Evolutionary conservation across 1,140 invertebrate genomes (phyloP).

Genomic region (Leptinotarsa defecta): DNA sequence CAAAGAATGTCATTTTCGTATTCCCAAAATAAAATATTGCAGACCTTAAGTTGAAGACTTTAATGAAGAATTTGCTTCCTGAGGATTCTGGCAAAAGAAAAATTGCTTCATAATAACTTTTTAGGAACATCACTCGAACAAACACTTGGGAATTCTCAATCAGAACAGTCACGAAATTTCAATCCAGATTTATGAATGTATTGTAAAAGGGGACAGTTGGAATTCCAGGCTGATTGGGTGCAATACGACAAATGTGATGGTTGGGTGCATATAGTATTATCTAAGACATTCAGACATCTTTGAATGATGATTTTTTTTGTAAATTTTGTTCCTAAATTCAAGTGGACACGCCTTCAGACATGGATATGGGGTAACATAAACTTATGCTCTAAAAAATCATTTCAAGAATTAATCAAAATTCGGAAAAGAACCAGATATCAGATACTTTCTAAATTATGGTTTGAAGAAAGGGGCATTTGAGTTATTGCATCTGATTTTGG

Average conservation of each 20-base stretch:
- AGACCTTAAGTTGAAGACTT: too few relatives aligned
- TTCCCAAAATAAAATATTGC: too few relatives aligned
- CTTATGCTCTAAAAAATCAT: neutral
- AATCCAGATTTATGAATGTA: neutral
- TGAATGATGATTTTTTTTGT: too few relatives aligned
- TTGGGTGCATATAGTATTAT: too few relatives aligned
- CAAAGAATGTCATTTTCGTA: too few relatives aligned
- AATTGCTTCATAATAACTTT: too few relatives aligned
- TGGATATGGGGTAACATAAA: neutral
- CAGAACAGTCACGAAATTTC: neutral
- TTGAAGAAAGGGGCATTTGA: conserved; percentile 17
- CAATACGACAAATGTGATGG: too few relatives aligned
- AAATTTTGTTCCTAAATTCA: neutral
- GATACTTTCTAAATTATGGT: conserved; percentile 18
- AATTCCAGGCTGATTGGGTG: neutral
- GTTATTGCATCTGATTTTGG: too few relatives aligned
- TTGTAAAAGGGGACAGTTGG: neutral
- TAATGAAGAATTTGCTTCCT: too few relatives aligned
- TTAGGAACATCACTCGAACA: too few relatives aligned
- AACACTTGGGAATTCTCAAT: neutral
- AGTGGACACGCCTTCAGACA: neutral
- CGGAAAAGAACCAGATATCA: conserved; percentile 7
- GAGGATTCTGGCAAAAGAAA: too few relatives aligned
- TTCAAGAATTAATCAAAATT: neutral
- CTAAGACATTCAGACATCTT: too few relatives aligned